phyloP scores from a whole-genome alignment of 1,140 invertebrate species.

The Luehdorfia chinensis region DNA sequence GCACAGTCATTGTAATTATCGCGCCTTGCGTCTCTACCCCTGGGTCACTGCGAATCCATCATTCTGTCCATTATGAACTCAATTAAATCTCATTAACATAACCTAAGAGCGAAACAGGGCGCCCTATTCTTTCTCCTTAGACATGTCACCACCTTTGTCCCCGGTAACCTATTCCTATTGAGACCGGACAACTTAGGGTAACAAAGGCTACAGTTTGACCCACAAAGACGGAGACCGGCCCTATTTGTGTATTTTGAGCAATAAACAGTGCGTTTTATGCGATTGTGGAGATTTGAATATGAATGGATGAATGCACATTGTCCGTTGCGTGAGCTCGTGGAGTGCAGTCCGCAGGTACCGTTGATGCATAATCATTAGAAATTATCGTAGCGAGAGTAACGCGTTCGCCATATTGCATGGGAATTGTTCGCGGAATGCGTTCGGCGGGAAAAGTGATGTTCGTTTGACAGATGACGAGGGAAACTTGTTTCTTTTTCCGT shows the following conservation, averaged over 20 bases:
- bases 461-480: conserved; percentile 36
- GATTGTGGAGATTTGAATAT: conserved; percentile 69
- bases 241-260: conserved; percentile 76
- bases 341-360: conserved; percentile 63
- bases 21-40: conserved; percentile 35
- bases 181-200: conserved; percentile 60
- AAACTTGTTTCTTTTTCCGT: conserved; percentile 23
- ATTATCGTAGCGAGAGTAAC: conserved; percentile 56
- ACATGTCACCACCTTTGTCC: conserved; percentile 74
- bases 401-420: conserved; percentile 43
- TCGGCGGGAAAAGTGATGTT: conserved; percentile 55
- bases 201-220: conserved; percentile 69
- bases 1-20: conserved; percentile 60
- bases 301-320: conserved; percentile 71
- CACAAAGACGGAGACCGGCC: conserved; percentile 55
- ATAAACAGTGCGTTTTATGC: conserved; percentile 75
- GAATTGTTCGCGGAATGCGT: conserved; percentile 40
- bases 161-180: conserved; percentile 55
- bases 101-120: conserved; percentile 36
- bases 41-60: conserved; percentile 44
- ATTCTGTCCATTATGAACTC: conserved; percentile 67
- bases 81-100: conserved; percentile 75
- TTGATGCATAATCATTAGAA: conserved; percentile 69
- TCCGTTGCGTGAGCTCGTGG: conserved; percentile 70
- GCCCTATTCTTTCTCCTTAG: conserved; percentile 47